phyloP scores from a whole-genome alignment of 2,797 vertebrate species.

The Martes flavigula region DNA sequence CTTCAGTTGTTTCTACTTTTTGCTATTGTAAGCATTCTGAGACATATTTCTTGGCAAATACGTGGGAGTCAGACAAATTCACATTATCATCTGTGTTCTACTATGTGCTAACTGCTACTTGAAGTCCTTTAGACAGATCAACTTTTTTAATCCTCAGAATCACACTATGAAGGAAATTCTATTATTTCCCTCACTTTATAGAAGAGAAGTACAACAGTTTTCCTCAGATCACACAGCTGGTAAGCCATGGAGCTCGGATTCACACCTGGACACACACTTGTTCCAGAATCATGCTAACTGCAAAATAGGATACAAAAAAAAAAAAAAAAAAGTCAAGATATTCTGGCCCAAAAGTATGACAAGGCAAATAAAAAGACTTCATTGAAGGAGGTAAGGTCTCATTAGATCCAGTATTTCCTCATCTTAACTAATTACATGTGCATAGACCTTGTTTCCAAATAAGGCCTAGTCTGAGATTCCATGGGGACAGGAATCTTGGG shows the following conservation, averaged over 20 bases:
- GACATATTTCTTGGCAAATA: not conserved
- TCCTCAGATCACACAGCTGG: not conserved
- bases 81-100: not conserved
- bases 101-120: not conserved
- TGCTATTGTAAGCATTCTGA: not conserved
- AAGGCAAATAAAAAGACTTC: not conserved
- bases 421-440: not conserved
- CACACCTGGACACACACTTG: not conserved
- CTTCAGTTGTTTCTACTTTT: not conserved
- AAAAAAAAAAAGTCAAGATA: not conserved
- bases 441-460: not conserved
- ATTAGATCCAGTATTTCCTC: not conserved
- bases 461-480: not conserved
- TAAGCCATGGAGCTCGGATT: not conserved
- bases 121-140: not conserved
- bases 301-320: not conserved
- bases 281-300: not conserved
- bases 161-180: not conserved
- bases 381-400: not conserved
- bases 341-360: not conserved
- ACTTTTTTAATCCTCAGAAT: not conserved
- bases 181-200: not conserved
- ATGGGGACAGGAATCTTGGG: not conserved
- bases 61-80: not conserved
- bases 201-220: not conserved